Evolutionary conservation across 2,888 invertebrate genomes (phyloP).

Genomic region (Clanis bilineata): DNA sequence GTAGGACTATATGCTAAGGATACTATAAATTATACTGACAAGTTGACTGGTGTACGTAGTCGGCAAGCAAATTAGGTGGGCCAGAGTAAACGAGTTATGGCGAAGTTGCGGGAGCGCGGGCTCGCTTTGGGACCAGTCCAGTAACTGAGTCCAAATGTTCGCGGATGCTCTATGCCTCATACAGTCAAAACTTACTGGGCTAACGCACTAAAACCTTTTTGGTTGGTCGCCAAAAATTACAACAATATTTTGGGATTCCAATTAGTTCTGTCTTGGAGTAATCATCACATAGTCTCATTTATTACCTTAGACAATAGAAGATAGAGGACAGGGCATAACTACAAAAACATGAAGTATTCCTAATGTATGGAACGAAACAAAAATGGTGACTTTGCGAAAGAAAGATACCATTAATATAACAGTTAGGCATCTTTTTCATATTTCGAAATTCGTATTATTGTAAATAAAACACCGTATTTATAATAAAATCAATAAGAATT

Average conservation of each 20-base stretch:
- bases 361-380: too few relatives aligned
- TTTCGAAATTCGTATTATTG: too few relatives aligned
- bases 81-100: conserved; percentile 71
- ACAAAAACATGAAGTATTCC: too few relatives aligned
- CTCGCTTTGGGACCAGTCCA: conserved; percentile 50
- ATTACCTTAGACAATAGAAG: too few relatives aligned
- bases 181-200: background rate
- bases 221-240: background rate
- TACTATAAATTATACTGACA: conserved; percentile 62
- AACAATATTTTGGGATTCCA: background rate
- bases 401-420: too few relatives aligned
- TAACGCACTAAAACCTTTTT: background rate
- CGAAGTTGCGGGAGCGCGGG: conserved; percentile 54
- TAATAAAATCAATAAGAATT: too few relatives aligned
- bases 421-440: too few relatives aligned
- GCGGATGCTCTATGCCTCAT: conserved; percentile 13
- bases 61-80: conserved; percentile 70
- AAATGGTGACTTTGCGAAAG: too few relatives aligned
- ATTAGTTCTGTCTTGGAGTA: too few relatives aligned
- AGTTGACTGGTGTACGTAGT: conserved; percentile 59
- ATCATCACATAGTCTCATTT: too few relatives aligned
- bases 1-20: conserved; percentile 40
- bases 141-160: conserved; percentile 39
- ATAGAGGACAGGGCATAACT: too few relatives aligned
- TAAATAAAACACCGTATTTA: too few relatives aligned